Percentiles rank a stretch among this genome's conserved stretches.
Evolutionary conservation across 30 jellyfish, hydroid and myxozoan genomes (phyloP).

Genomic region (Clytia hemisphaerica): DNA sequence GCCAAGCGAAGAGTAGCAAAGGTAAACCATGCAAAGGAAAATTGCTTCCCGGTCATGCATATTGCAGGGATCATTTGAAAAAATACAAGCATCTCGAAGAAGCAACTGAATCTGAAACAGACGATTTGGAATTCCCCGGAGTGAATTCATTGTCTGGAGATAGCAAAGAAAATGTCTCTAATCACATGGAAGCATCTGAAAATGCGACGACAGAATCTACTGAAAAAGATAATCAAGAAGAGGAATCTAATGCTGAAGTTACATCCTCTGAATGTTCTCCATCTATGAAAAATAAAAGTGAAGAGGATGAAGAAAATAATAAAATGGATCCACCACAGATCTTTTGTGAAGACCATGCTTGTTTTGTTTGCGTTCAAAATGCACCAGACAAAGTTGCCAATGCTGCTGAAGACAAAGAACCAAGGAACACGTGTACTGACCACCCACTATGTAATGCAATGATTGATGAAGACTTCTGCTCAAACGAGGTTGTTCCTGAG

Average conservation of each 20-base stretch:
- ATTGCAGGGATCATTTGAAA: constrained; percentile 2
- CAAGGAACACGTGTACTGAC: constrained; percentile 5
- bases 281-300: too few relatives aligned
- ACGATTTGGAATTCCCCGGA: too few relatives aligned
- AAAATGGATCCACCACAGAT: constrained; percentile 2
- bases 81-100: too few relatives aligned
- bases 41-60: background rate
- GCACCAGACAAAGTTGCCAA: background rate
- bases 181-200: too few relatives aligned
- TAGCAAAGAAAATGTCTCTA: too few relatives aligned
- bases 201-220: too few relatives aligned
- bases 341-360: constrained; percentile 22
- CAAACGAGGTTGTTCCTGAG: background rate
- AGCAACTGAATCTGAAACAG: too few relatives aligned
- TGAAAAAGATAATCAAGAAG: too few relatives aligned
- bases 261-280: too few relatives aligned
- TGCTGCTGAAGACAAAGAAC: background rate
- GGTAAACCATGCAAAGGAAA: constrained; percentile 6
- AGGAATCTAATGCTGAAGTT: too few relatives aligned
- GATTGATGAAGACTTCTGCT: background rate
- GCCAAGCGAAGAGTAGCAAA: background rate
- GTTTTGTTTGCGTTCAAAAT: constrained; percentile 17
- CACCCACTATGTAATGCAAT: background rate
- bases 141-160: too few relatives aligned
- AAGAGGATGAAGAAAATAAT: too few relatives aligned